These are phyloP conservation scores for Drosophila affinis DNA, from an alignment of 2,888 invertebrate species.

Conservation along the genomic window DNA sequence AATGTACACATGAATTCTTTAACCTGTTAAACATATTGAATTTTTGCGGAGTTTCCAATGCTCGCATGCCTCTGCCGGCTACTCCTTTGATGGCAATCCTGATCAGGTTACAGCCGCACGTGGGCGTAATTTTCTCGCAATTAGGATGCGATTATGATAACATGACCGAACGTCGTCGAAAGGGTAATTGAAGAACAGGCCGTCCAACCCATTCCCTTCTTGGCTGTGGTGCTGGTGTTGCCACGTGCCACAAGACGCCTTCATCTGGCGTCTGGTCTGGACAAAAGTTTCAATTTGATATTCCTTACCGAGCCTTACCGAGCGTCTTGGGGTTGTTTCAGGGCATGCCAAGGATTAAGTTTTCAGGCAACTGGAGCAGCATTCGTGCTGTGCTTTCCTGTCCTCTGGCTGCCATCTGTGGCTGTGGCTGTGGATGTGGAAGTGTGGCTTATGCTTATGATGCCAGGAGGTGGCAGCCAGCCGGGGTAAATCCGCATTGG, in stretches of 20 bases:
- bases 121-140: constrained; percentile 84
- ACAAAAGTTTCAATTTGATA: constrained; percentile 70
- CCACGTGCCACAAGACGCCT: constrained; percentile 71
- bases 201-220: constrained; percentile 43
- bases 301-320: constrained; percentile 37
- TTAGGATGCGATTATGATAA: constrained; percentile 84
- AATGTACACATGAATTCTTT: background rate
- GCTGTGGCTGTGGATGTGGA: constrained; percentile 8
- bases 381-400: background rate
- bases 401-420: constrained; percentile 1
- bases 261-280: constrained; percentile 28
- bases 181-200: constrained; percentile 83
- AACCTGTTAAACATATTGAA: background rate
- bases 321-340: constrained; percentile 74
- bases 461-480: constrained; percentile 9
- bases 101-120: constrained; percentile 83
- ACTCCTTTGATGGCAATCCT: constrained; percentile 71
- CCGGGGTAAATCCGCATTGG: constrained; percentile 28
- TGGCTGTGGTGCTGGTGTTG: constrained; percentile 47
- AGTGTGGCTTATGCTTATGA: constrained; percentile 29
- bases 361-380: constrained; percentile 39
- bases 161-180: constrained; percentile 71
- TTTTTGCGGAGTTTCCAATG: background rate
- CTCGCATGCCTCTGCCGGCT: constrained; percentile 26
- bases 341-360: constrained; percentile 62